A percentile compares a stretch with the other conserved stretches of the same genome.
Conservation (phyloP, 2,113 vertebrate genomes). For the Lagopus leucura region DNA sequence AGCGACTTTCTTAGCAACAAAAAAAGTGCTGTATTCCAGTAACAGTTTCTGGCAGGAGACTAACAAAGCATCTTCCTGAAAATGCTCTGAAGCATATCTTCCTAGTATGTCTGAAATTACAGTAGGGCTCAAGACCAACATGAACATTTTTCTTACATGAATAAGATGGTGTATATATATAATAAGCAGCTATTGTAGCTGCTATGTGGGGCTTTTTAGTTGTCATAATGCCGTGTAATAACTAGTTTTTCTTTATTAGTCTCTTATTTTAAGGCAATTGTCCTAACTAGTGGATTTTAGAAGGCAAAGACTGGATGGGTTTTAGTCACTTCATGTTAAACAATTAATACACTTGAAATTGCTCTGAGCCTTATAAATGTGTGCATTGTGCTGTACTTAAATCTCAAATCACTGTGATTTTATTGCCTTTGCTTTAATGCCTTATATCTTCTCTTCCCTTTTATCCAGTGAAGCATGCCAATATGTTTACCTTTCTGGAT, state of each 20-base stretch:
- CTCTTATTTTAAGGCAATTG: conserved; percentile 11
- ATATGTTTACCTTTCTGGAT: conserved; percentile 30
- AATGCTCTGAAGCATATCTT: conserved; percentile 20
- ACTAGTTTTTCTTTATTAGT: conserved; percentile 56
- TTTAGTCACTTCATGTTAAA: conserved; percentile 3
- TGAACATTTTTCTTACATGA: conserved; percentile 27
- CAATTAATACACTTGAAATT: background rate
- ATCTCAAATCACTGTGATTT: background rate
- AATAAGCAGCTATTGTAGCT: conserved; percentile 47
- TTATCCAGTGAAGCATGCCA: conserved; percentile 6
- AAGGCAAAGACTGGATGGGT: background rate
- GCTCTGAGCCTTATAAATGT: background rate
- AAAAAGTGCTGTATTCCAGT: conserved; percentile 25
- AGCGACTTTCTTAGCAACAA: background rate
- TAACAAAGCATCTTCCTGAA: conserved; percentile 38
- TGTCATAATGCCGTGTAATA: conserved; percentile 13
- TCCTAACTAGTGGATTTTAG: background rate
- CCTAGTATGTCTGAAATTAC: conserved; percentile 37
- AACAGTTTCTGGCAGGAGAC: background rate
- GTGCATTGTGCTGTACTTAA: background rate
- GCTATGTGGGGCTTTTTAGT: background rate
- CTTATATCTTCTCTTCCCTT: background rate
- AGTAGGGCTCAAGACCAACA: background rate
- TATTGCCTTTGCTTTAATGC: background rate
- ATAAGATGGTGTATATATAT: conserved; percentile 41